Conservation (phyloP, 2,888 invertebrate species). For the Netelia inedita region DNA sequence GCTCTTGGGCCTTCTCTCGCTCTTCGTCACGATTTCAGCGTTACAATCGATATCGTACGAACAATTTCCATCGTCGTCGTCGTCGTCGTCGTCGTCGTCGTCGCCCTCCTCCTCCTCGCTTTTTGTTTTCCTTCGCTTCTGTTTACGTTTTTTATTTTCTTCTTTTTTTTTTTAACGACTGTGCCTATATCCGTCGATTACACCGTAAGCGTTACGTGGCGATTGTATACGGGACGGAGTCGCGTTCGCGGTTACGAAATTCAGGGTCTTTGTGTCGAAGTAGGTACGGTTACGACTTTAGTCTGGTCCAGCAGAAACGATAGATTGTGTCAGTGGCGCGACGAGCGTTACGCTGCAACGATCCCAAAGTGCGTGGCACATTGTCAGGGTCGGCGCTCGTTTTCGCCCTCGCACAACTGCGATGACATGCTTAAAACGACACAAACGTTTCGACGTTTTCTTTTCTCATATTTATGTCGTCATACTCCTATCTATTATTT, state of each 20-base stretch:
- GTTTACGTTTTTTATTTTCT: neutral
- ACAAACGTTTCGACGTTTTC: neutral
- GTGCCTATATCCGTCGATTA: constrained; percentile 27
- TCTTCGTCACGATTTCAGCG: neutral
- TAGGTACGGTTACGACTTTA: constrained; percentile 54
- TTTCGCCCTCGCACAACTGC: neutral
- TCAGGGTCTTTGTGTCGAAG: constrained; percentile 64
- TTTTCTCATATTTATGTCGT: neutral
- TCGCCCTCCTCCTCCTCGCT: too few relatives aligned
- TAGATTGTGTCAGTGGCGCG: constrained; percentile 3
- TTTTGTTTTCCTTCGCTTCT: neutral
- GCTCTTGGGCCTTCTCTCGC: constrained; percentile 3
- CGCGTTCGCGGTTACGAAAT: constrained; percentile 59
- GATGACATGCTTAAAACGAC: neutral
- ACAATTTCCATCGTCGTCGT: neutral
- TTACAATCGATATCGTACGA: neutral
- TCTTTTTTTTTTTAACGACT: neutral
- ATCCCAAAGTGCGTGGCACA: neutral
- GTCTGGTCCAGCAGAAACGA: constrained; percentile 11
- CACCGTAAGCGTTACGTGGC: constrained; percentile 18
- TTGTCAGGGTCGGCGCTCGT: constrained; percentile 8
- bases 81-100: too few relatives aligned
- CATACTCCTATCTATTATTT: neutral
- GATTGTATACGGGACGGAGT: constrained; percentile 34
- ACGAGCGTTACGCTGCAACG: neutral